phyloP scores from a whole-genome alignment of 53 echinoderm and acorn worm species.

The Holothuria scabra region DNA sequence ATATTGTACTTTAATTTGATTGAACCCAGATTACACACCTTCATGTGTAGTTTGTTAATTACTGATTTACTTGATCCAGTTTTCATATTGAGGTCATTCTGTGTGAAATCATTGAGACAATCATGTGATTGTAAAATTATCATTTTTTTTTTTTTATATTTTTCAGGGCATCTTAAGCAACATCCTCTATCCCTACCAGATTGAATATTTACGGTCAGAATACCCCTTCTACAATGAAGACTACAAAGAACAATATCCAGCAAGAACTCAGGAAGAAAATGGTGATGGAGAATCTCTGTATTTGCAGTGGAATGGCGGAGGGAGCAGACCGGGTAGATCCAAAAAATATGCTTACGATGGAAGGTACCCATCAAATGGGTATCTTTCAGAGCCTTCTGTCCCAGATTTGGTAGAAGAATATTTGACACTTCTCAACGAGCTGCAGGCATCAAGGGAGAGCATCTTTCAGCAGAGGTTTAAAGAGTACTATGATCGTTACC shows the following conservation, averaged over 20 bases:
- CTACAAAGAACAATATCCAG: background rate
- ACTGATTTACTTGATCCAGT: too few species aligned
- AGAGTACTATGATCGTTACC: conserved; percentile 42
- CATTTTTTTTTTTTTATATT: background rate
- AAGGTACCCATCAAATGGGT: background rate
- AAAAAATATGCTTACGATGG: conserved; percentile 26
- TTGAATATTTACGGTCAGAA: conserved; percentile 10
- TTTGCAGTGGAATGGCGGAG: background rate
- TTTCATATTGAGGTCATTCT: too few species aligned
- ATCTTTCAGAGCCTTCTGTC: background rate
- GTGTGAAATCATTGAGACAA: too few species aligned
- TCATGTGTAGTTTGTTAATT: too few species aligned
- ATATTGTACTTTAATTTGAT: too few species aligned
- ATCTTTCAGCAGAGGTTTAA: conserved; percentile 10
- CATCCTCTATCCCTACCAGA: conserved; percentile 26
- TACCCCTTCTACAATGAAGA: conserved; percentile 1
- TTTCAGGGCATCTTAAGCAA: conserved; percentile 17
- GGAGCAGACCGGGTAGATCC: background rate
- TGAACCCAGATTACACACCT: too few species aligned
- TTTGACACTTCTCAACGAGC: conserved; percentile 13
- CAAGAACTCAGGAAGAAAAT: conserved; percentile 12
- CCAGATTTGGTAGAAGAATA: conserved; percentile 33
- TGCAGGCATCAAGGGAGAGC: background rate
- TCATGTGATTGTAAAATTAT: too few species aligned
- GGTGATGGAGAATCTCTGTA: background rate